Evolutionary conservation across 2,113 vertebrate genomes (phyloP).

Genomic region (Loxodonta africana): DNA sequence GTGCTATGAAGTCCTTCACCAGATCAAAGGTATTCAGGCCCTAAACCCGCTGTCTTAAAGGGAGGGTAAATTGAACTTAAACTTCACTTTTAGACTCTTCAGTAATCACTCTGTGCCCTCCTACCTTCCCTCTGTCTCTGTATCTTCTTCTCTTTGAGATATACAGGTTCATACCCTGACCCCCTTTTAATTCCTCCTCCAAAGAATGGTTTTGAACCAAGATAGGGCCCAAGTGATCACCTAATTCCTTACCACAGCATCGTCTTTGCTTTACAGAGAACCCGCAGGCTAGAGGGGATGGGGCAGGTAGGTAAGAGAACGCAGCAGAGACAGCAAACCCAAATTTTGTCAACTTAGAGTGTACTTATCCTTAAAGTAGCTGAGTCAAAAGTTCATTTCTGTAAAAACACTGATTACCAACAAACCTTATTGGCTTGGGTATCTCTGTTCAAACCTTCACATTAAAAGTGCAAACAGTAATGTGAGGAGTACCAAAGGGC

Average conservation of each 20-base stretch:
- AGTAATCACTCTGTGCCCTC: neutral
- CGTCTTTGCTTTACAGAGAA: neutral
- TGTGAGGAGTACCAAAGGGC: neutral
- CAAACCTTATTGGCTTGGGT: neutral
- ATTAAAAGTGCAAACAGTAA: neutral
- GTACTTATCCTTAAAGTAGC: neutral
- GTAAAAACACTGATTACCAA: slow-evolving; percentile 19
- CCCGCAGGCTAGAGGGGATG: neutral
- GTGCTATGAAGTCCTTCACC: neutral
- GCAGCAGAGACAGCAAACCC: neutral
- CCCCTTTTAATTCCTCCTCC: neutral
- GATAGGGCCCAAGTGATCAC: neutral
- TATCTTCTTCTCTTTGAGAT: slow-evolving; percentile 26
- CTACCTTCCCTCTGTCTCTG: neutral
- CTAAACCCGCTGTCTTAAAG: neutral
- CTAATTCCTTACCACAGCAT: neutral
- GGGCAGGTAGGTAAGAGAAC: neutral
- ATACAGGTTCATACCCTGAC: neutral
- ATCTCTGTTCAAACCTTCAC: slow-evolving; percentile 24
- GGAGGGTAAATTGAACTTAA: neutral
- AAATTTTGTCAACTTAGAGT: neutral
- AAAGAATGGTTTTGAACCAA: neutral
- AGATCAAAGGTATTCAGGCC: slow-evolving; percentile 20
- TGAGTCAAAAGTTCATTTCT: neutral
- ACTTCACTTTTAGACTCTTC: neutral